phyloP scores from a whole-genome alignment of 1,140 invertebrate species.

The Halictus rubicundus region DNA sequence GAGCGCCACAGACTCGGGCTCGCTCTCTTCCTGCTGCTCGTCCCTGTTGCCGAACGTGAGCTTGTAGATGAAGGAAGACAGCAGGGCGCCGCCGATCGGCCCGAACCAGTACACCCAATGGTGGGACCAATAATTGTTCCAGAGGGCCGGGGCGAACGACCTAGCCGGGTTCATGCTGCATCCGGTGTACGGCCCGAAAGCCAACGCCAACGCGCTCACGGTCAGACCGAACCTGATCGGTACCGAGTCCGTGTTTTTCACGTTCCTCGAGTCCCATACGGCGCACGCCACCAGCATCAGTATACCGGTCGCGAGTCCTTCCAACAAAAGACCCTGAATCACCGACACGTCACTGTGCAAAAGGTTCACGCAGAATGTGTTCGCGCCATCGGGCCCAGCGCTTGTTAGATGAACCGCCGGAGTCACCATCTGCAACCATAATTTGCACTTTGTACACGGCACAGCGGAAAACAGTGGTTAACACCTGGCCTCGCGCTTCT shows the following conservation, averaged over 20 bases:
- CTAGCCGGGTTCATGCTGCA: slow-evolving; percentile 92
- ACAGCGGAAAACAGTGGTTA: no score
- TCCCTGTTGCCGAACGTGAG: slow-evolving; percentile 59
- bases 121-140: slow-evolving; percentile 85
- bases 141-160: slow-evolving; percentile 88
- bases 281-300: slow-evolving; percentile 87
- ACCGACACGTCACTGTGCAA: slow-evolving; percentile 77
- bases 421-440: slow-evolving; percentile 74
- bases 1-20: slow-evolving; percentile 67
- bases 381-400: slow-evolving; percentile 48
- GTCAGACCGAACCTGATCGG: slow-evolving; percentile 81
- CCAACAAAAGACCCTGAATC: slow-evolving; percentile 82
- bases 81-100: slow-evolving; percentile 77
- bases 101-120: slow-evolving; percentile 86
- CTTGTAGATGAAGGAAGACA: slow-evolving; percentile 77
- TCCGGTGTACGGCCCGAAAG: slow-evolving; percentile 84
- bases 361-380: slow-evolving; percentile 82
- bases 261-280: slow-evolving; percentile 82
- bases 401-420: slow-evolving; percentile 68
- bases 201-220: slow-evolving; percentile 78
- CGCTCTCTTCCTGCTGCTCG: slow-evolving; percentile 39
- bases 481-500: no score
- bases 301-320: slow-evolving; percentile 85
- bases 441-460: no score
- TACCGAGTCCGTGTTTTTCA: slow-evolving; percentile 78